Evolutionary conservation across 2,888 invertebrate species (phyloP).

Genomic region (Sympetrum striolatum): DNA sequence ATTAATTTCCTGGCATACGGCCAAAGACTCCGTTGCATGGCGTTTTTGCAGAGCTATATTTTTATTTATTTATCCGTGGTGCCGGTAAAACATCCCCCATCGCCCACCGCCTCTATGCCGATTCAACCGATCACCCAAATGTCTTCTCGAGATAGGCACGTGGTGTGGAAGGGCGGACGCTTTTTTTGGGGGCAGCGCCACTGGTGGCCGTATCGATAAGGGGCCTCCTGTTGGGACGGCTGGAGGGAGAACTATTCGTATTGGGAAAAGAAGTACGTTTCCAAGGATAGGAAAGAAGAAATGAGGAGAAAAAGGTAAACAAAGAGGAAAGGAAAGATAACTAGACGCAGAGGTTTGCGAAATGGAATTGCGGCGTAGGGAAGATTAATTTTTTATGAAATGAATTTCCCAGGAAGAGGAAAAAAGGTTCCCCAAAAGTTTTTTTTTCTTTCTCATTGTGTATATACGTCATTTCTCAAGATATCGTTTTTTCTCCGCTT

Average conservation of each 20-base stretch:
- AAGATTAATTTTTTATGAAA: slow-evolving; percentile 1
- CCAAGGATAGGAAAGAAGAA: background rate
- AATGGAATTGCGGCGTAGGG: background rate
- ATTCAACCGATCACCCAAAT: slow-evolving; percentile 23
- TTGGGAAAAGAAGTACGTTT: background rate
- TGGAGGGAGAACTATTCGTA: background rate
- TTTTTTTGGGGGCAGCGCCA: slow-evolving; percentile 11
- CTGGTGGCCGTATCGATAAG: slow-evolving; percentile 31
- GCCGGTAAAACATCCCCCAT: background rate
- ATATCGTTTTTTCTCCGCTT: background rate
- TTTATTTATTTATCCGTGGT: background rate
- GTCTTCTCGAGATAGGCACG: slow-evolving; percentile 17
- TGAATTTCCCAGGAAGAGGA: background rate
- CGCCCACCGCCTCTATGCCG: background rate
- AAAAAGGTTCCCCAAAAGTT: background rate
- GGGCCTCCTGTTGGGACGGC: background rate
- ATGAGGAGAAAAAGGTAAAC: background rate
- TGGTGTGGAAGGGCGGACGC: slow-evolving; percentile 9
- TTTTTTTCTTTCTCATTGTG: background rate
- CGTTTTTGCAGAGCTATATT: background rate
- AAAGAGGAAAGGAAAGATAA: background rate
- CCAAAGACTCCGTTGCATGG: slow-evolving; percentile 2
- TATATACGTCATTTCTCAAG: background rate
- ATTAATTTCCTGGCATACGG: slow-evolving; percentile 27
- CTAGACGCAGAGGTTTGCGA: background rate